Evolutionary conservation across 2,113 vertebrate genomes (phyloP), one percentile per base, ranked within the genome.

Genomic region (Holacanthus passer): DNA sequence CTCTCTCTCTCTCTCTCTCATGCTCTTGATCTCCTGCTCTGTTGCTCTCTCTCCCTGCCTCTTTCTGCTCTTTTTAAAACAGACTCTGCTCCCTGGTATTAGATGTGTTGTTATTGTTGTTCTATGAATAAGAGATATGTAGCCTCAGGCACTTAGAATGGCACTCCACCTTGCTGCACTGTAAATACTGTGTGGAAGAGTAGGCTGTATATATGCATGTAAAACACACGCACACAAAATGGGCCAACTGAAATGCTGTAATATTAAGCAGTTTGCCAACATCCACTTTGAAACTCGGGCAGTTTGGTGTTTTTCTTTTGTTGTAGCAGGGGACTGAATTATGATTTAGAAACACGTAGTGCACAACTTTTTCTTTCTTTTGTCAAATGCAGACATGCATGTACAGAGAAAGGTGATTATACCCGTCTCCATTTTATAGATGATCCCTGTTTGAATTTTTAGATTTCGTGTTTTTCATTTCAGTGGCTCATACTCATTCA

Each of bases 81-180:
- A 24, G 65, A 24, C 60, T 67, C 41, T 67, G 64, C 71, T 53
- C 68, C 37, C n/a, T 73, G 60, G 77, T 75, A 83, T 82, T 60
- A 77, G 82, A 71, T 59, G 60, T 86, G 62, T 87, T 81, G 55
- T 86, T 89, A 85, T 90, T 91, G 86, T 91, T 81, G 81, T 84
- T 82, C 62, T 69, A 88, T 89, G 86, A 92, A 89, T 90, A 88
- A 84, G 81, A 86, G 58, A 89, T 78, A 31, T 50, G 66, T 82
- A 29, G 77, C 88, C 80, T 65, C 2, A 11, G 78, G 89, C 87
- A 22, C 71, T 78, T 45, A 37, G 29, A 85, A 68, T 52, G 50
- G 52, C 85, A 75, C 73, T 87, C 32, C 74, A 85, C 78, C 86
- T 88, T 85, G 20, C 68, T 73, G 45, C 59, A 53, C 77, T 82